Base-by-base conservation (phyloP, 2,113 vertebrate genomes). In the Paratilapia polleni region DNA sequence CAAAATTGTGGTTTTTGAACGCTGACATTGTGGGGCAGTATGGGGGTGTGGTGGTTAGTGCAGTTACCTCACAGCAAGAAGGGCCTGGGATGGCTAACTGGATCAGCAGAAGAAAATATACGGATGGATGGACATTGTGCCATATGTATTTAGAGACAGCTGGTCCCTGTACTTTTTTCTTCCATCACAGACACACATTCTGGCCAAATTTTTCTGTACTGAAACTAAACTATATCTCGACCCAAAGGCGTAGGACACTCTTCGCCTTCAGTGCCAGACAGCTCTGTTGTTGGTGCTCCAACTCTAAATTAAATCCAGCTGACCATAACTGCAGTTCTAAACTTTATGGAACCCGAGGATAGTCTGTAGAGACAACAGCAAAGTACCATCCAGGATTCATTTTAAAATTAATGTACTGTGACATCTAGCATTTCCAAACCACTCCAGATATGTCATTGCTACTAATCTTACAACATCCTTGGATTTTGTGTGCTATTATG, bases 241-340 rank as follows among this genome's bases (percentile, higher is more conserved):
- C 81, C 66, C 24, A 28, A 20, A 52, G 38, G 26, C 82, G 85
- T 47, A 31, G 8, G n/a, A 73, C 43, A 73, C 43, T 52, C 17
- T 7, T 73, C 66, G 24, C 24, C 66, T 81, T 60, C 41, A 8
- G 56, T 82, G 70, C 80, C 89, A 91, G 80, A 77, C 64, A 79
- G 77, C 77, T 82, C 47, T 22, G 61, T 17, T 87, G 75, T 84
- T 61, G 58, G 24, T 81, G 56, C 41, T 89, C 87, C 91, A 88
- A 66, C 28, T 80, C 64, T 9, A 85, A 89, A 92, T 89, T 31
- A 77, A 73, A 64, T 82, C 49, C 91, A 92, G 75, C 64, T 88
- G 85, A 86, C 82, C 34, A 28, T 8, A 73, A 63, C 60, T 36
- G 59, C 56, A 41, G 47, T 74, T 61, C 8, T 57, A 19, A 79